Percentiles rank a stretch among this genome's conserved stretches.
These are phyloP conservation scores for Adela reaumurella DNA, from an alignment of 2,888 invertebrate genomes.

Conservation along the genomic window DNA sequence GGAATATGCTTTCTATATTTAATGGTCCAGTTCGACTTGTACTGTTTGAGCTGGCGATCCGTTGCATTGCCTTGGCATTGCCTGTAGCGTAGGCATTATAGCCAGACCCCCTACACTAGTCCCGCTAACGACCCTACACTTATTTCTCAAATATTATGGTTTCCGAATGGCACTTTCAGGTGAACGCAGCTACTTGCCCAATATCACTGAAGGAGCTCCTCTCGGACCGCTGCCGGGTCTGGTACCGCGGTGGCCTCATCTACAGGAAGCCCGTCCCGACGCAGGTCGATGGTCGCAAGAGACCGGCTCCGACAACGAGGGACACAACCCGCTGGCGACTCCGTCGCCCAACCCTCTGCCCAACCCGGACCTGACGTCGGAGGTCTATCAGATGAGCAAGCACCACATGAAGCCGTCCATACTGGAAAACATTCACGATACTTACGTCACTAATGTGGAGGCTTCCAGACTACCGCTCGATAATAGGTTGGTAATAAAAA, in stretches of 20 bases:
- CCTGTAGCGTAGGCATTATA: no score
- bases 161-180: no score
- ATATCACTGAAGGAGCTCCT: slow-evolving; percentile 46
- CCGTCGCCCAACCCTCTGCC: slow-evolving; percentile 65
- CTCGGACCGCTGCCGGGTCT: slow-evolving; percentile 32
- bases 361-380: slow-evolving; percentile 72
- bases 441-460: slow-evolving; percentile 47
- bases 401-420: slow-evolving; percentile 56
- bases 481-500: slow-evolving; percentile 26
- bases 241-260: slow-evolving; percentile 41
- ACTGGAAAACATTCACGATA: slow-evolving; percentile 57
- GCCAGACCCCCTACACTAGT: no score
- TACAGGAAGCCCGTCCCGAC: slow-evolving; percentile 24
- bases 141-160: no score
- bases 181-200: slow-evolving; percentile 41
- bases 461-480: slow-evolving; percentile 37
- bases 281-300: slow-evolving; percentile 73
- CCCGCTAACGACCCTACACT: no score
- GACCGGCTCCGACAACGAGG: slow-evolving; percentile 73
- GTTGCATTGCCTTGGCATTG: no score
- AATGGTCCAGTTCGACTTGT: no score
- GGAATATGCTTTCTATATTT: no score
- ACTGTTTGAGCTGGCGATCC: no score
- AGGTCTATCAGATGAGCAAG: slow-evolving; percentile 51
- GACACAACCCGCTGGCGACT: slow-evolving; percentile 28